These are phyloP conservation scores for Typhlomys cinereus DNA, from an alignment of 2,113 vertebrate species.

Conservation along the genomic window DNA sequence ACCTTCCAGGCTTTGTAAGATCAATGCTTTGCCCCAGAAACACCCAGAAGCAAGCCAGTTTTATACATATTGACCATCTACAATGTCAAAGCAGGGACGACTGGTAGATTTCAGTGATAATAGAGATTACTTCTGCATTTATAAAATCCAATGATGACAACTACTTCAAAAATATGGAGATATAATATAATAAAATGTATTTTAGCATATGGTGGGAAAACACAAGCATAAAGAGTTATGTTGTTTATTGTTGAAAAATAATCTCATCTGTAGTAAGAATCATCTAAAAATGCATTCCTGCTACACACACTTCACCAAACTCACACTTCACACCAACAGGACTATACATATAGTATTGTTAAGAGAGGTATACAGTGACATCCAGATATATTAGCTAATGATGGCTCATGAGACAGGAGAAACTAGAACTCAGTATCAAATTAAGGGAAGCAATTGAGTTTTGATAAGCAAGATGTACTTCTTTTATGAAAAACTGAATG, in stretches of 20 bases:
- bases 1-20: neutral
- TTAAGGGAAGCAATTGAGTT: too few species aligned
- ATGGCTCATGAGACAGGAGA: neutral
- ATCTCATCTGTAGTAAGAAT: neutral
- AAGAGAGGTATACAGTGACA: neutral
- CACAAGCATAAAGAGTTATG: fast-evolving
- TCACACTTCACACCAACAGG: neutral
- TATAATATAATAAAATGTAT: neutral
- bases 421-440: neutral
- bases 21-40: neutral
- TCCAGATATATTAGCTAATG: neutral
- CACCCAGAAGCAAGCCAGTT: neutral
- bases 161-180: neutral
- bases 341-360: neutral
- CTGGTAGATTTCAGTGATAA: neutral
- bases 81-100: neutral
- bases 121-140: neutral
- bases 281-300: neutral
- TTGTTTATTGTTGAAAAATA: neutral
- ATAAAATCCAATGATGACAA: neutral
- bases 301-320: neutral
- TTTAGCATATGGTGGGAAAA: neutral
- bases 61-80: neutral
- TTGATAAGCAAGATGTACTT: too few species aligned
- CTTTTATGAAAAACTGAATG: neutral